These are phyloP conservation scores for Drosophila macrospina DNA, from an alignment of 2,888 invertebrate genomes.

Conservation along the genomic window DNA sequence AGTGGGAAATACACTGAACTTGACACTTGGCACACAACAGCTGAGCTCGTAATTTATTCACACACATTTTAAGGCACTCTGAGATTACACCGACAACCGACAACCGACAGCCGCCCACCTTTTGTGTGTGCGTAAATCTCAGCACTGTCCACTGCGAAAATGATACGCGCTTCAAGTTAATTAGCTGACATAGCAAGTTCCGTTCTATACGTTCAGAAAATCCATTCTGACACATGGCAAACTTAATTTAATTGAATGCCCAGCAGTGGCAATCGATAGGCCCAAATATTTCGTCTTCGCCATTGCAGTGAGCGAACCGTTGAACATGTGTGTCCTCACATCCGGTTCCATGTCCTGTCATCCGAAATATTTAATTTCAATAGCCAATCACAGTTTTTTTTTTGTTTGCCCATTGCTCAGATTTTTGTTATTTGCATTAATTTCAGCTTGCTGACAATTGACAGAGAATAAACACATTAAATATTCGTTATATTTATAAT, in stretches of 20 bases:
- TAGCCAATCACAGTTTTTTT: slow-evolving; percentile 19
- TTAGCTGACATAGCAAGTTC: slow-evolving; percentile 32
- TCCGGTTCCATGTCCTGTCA: slow-evolving; percentile 42
- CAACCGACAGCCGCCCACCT: neutral
- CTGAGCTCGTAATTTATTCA: slow-evolving; percentile 19
- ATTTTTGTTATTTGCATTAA: neutral
- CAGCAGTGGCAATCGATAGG: slow-evolving; percentile 35
- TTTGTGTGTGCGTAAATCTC: slow-evolving; percentile 9
- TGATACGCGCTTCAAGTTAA: slow-evolving; percentile 34
- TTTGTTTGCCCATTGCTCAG: no score
- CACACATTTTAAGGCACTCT: slow-evolving; percentile 16
- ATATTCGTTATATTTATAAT: neutral
- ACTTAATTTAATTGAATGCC: slow-evolving; percentile 35
- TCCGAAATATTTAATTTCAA: slow-evolving; percentile 23
- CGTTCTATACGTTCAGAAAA: slow-evolving; percentile 4
- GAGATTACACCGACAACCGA: slow-evolving; percentile 11
- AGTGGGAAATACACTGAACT: slow-evolving; percentile 25
- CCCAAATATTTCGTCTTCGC: slow-evolving; percentile 1
- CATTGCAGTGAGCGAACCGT: neutral
- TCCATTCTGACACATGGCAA: slow-evolving; percentile 8
- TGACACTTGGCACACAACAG: slow-evolving; percentile 25
- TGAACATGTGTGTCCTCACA: slow-evolving; percentile 1
- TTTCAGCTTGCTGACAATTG: neutral
- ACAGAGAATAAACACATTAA: neutral
- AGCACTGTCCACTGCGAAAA: slow-evolving; percentile 9